A percentile compares a stretch with the other conserved stretches of the same genome.
These are phyloP conservation scores for Danio aesculapii DNA, from an alignment of 2,797 vertebrate genomes.

Conservation along the genomic window DNA sequence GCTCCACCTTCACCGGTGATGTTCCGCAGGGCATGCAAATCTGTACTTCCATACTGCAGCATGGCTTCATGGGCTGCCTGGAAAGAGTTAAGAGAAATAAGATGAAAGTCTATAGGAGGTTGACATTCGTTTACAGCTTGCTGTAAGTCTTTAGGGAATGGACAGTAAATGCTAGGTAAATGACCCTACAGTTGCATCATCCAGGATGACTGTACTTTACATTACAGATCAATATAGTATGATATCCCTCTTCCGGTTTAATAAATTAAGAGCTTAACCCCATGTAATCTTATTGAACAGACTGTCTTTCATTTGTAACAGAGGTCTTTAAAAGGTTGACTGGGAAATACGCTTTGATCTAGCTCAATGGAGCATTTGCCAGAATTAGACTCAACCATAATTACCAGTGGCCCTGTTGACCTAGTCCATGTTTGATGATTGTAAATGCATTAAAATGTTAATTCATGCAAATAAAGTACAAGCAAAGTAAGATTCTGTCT, in stretches of 20 bases:
- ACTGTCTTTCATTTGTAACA: neutral
- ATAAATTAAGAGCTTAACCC: neutral
- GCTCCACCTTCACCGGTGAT: conserved; percentile 92
- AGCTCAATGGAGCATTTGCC: neutral
- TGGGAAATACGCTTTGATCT: neutral
- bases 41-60: conserved; percentile 93
- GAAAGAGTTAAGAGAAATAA: conserved; percentile 42
- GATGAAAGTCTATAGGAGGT: neutral
- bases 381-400: neutral
- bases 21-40: conserved; percentile 92
- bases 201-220: neutral
- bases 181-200: neutral
- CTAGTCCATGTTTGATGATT: neutral
- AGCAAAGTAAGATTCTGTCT: neutral
- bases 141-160: neutral
- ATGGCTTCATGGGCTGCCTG: conserved; percentile 93
- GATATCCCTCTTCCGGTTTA: neutral
- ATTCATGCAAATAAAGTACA: neutral
- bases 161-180: neutral
- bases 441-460: neutral
- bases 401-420: neutral
- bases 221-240: neutral
- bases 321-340: neutral
- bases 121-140: neutral
- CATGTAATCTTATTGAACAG: neutral